A percentile compares a stretch with the other conserved stretches of the same genome.
Evolutionary conservation across 92 coral and sea anemone genomes (phyloP).

Genomic region (Palythoa heliodiscus): DNA sequence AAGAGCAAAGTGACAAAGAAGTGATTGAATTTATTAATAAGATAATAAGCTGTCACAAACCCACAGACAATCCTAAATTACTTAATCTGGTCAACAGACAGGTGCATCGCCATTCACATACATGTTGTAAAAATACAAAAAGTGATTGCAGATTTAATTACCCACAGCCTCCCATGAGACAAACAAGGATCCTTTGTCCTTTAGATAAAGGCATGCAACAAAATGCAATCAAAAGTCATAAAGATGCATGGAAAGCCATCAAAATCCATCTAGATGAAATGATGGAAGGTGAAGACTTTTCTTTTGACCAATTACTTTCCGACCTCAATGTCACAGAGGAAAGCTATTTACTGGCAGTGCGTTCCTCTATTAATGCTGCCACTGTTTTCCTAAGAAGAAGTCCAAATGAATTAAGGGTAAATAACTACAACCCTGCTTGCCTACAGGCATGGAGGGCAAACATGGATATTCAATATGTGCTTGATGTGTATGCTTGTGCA

Average conservation of each 20-base stretch:
- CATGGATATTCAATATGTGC: slow-evolving; percentile 19
- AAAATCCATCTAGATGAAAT: slow-evolving; percentile 22
- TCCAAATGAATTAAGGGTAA: slow-evolving; percentile 41
- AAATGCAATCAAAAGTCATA: slow-evolving; percentile 20
- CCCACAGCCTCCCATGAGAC: slow-evolving; percentile 51
- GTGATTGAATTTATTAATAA: slow-evolving; percentile 34
- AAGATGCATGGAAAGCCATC: slow-evolving; percentile 25
- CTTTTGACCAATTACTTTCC: slow-evolving; percentile 31
- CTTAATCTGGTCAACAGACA: slow-evolving; percentile 43
- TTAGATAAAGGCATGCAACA: slow-evolving; percentile 10
- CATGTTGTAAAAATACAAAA: slow-evolving; percentile 54
- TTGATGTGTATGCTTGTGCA: slow-evolving; percentile 12
- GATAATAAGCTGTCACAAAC: slow-evolving; percentile 31
- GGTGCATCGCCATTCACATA: slow-evolving; percentile 53
- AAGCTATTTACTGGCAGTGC: slow-evolving; percentile 20
- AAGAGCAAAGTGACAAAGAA: slow-evolving; percentile 29
- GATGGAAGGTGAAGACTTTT: slow-evolving; percentile 33
- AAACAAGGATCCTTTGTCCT: slow-evolving; percentile 36
- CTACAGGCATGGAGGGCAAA: slow-evolving; percentile 40
- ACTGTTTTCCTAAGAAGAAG: slow-evolving; percentile 26
- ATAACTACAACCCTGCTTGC: slow-evolving; percentile 38
- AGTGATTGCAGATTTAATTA: slow-evolving; percentile 53
- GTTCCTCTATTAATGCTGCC: slow-evolving; percentile 32
- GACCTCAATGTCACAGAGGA: slow-evolving; percentile 30
- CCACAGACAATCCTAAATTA: slow-evolving; percentile 38